Evolutionary conservation across 1,140 invertebrate species (phyloP).

Genomic region (Lysiphlebus fabarum): DNA sequence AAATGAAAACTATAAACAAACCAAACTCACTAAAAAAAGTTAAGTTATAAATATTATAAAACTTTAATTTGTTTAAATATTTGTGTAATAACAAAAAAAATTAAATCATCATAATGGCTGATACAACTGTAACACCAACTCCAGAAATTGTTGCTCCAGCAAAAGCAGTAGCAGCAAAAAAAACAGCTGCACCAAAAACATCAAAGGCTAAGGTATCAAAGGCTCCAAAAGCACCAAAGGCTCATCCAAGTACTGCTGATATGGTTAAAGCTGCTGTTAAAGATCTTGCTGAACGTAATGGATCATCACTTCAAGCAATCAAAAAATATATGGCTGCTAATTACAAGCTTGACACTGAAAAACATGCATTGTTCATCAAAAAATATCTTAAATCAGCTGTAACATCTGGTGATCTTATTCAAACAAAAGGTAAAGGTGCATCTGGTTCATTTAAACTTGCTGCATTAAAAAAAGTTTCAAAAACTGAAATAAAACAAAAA

Average conservation of each 20-base stretch:
- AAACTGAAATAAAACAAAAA: not conserved
- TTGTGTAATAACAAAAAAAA: too few relatives aligned
- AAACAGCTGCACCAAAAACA: constrained; percentile 16
- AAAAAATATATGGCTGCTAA: constrained; percentile 62
- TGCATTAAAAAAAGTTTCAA: not conserved
- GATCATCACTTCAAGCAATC: constrained; percentile 62
- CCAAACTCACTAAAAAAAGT: too few relatives aligned
- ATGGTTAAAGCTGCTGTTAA: constrained; percentile 62
- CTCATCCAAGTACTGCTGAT: constrained; percentile 54
- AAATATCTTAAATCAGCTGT: constrained; percentile 61
- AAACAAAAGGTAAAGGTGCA: constrained; percentile 50
- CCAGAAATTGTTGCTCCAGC: not conserved
- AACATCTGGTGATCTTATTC: constrained; percentile 55
- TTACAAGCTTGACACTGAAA: constrained; percentile 60
- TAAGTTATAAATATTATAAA: not conserved
- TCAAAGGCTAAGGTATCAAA: constrained; percentile 46
- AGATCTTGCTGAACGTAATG: constrained; percentile 60
- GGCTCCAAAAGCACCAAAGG: constrained; percentile 27
- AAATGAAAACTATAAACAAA: not conserved
- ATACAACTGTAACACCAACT: not conserved
- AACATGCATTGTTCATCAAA: constrained; percentile 60
- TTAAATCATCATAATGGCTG: constrained; percentile 3
- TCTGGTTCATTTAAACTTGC: constrained; percentile 20
- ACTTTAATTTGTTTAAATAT: not conserved
- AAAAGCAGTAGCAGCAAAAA: constrained; percentile 7